Conservation (phyloP, 1,140 invertebrate genomes). For the Dendrolimus punctatus region DNA sequence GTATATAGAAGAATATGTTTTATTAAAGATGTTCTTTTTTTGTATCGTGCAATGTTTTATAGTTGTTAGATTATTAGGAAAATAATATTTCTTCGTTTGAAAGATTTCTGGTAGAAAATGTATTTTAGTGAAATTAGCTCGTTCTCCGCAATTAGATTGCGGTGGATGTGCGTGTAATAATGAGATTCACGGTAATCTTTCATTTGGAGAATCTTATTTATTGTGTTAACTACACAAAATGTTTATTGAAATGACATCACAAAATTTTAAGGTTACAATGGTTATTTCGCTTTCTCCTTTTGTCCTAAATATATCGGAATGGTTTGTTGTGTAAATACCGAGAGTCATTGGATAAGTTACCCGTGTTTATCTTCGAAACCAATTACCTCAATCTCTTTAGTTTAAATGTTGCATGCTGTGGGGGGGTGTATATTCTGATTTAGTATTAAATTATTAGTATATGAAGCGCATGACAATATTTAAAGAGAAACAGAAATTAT, state of each 20-base stretch:
- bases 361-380: conserved; percentile 62
- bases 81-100: neutral
- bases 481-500: too few relatives aligned
- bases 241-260: neutral
- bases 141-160: too few relatives aligned
- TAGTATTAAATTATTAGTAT: conserved; percentile 40
- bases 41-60: conserved; percentile 46
- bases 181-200: too few relatives aligned
- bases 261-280: neutral
- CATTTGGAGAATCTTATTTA: conserved; percentile 3
- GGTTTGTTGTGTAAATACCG: conserved; percentile 51
- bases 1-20: conserved; percentile 36
- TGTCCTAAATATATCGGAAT: conserved; percentile 8
- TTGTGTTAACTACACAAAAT: conserved; percentile 9
- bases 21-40: conserved; percentile 16
- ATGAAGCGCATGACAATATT: neutral
- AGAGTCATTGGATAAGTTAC: conserved; percentile 63
- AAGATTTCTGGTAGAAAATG: too few relatives aligned
- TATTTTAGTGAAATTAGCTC: too few relatives aligned
- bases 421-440: conserved; percentile 46
- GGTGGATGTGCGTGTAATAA: too few relatives aligned
- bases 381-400: conserved; percentile 69
- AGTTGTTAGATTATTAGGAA: conserved; percentile 31
- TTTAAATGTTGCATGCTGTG: conserved; percentile 41
- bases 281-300: conserved; percentile 11